A percentile compares a stretch with the other conserved stretches of the same genome.
Conservation (phyloP, 2,888 invertebrate species). For the Ichneumon xanthorius region DNA sequence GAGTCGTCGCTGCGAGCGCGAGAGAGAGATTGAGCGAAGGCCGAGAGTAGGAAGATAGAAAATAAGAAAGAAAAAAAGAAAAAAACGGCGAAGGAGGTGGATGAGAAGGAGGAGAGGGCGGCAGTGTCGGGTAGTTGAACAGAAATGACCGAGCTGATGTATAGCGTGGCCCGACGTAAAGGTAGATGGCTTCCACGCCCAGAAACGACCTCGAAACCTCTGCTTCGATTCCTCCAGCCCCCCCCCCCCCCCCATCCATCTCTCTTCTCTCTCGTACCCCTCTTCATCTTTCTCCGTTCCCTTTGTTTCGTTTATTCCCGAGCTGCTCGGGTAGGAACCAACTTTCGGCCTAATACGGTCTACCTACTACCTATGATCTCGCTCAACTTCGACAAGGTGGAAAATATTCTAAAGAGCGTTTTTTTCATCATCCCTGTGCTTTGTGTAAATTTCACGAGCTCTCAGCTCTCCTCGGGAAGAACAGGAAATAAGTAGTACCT, state of each 20-base stretch:
- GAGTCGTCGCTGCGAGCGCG: conserved; percentile 30
- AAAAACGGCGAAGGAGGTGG: conserved; percentile 59
- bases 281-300: conserved; percentile 33
- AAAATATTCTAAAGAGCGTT: conserved; percentile 52
- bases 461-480: not conserved
- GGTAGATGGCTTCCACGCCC: conserved; percentile 81
- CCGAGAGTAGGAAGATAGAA: conserved; percentile 15
- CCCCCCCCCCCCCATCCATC: conserved; percentile 32
- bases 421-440: not conserved
- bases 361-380: not conserved
- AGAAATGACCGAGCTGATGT: conserved; percentile 69
- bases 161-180: conserved; percentile 72
- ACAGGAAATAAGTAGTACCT: not conserved
- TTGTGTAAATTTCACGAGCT: not conserved
- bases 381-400: conserved; percentile 24
- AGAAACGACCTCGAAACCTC: conserved; percentile 79
- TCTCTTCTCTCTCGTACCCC: not conserved
- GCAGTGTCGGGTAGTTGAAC: conserved; percentile 68
- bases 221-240: conserved; percentile 65
- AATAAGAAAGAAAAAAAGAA: conserved; percentile 15
- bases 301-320: conserved; percentile 65
- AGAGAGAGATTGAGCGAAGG: conserved; percentile 24
- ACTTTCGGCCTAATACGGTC: conserved; percentile 61
- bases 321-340: conserved; percentile 47
- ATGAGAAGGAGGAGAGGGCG: conserved; percentile 69